Conservation (phyloP, 2,113 vertebrate species). For the Stictonetta naevosa region DNA sequence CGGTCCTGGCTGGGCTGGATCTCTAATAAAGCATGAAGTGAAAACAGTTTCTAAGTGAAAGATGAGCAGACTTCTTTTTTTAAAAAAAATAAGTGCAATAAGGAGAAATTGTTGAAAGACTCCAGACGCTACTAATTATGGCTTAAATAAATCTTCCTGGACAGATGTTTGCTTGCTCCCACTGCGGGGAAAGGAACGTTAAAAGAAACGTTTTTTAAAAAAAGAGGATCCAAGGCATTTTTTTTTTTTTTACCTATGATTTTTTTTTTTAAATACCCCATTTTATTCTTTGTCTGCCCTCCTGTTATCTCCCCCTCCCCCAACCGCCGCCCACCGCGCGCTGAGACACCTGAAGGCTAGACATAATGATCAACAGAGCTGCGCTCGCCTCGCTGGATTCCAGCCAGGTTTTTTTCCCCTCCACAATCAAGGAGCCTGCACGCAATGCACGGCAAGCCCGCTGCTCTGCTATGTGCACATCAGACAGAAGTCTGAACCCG, state of each 20-base stretch:
- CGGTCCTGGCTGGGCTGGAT: slow-evolving; percentile 13
- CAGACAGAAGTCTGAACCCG: slow-evolving; percentile 77
- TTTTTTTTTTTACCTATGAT: slow-evolving; percentile 53
- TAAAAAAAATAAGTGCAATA: slow-evolving; percentile 67
- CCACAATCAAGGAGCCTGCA: slow-evolving; percentile 85
- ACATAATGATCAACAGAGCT: slow-evolving; percentile 95
- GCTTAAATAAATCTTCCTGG: slow-evolving; percentile 88
- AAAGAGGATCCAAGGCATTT: slow-evolving; percentile 65
- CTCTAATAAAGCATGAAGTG: slow-evolving; percentile 57
- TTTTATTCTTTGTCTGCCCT: slow-evolving; percentile 91
- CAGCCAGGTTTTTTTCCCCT: slow-evolving; percentile 79
- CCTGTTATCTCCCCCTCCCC: slow-evolving; percentile 86
- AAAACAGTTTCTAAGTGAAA: slow-evolving; percentile 68
- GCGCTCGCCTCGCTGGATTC: slow-evolving; percentile 87
- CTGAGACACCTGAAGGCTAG: slow-evolving; percentile 96
- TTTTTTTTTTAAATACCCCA: slow-evolving; percentile 79
- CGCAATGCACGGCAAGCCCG: slow-evolving; percentile 78
- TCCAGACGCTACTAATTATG: slow-evolving; percentile 96
- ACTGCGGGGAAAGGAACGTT: slow-evolving; percentile 73
- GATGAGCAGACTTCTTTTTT: slow-evolving; percentile 37
- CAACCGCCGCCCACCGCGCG: slow-evolving; percentile 85
- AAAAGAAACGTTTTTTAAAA: slow-evolving; percentile 81
- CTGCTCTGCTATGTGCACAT: slow-evolving; percentile 80
- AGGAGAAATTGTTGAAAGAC: slow-evolving; percentile 83
- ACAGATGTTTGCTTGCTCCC: slow-evolving; percentile 78